Conservation (phyloP, 2,888 invertebrate species). For the Stramonita haemastoma region DNA sequence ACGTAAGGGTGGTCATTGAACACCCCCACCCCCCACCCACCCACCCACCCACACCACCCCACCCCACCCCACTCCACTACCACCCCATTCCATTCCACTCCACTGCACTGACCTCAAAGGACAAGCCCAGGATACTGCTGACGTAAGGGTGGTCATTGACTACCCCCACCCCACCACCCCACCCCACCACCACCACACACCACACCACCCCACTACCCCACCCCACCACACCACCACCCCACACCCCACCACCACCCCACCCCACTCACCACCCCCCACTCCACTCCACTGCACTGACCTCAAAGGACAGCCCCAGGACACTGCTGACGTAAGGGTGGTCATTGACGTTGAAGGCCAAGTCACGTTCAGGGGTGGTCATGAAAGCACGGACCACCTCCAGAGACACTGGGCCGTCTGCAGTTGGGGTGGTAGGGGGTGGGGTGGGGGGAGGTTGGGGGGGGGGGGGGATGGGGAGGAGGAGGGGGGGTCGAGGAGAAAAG, state of each 20-base stretch:
- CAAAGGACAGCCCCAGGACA: slow-evolving; percentile 58
- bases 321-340: slow-evolving; percentile 60
- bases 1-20: too few species aligned
- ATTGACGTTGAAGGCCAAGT: slow-evolving; percentile 51
- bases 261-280: too few species aligned
- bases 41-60: too few species aligned
- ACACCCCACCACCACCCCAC: too few species aligned
- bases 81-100: too few species aligned
- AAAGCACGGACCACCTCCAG: slow-evolving; percentile 57
- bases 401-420: slow-evolving; percentile 44
- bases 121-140: slow-evolving; percentile 57
- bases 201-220: too few species aligned
- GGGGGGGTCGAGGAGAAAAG: neutral
- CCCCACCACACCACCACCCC: too few species aligned
- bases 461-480: neutral
- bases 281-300: slow-evolving; percentile 42
- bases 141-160: slow-evolving; percentile 58
- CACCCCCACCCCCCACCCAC: too few species aligned
- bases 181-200: too few species aligned
- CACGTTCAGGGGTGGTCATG: slow-evolving; percentile 60
- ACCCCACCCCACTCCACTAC: too few species aligned
- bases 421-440: neutral
- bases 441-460: neutral
- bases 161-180: too few species aligned
- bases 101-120: slow-evolving; percentile 52